These are phyloP conservation scores for Tragelaphus strepsiceros DNA, from an alignment of 2,113 vertebrate species.

Conservation along the genomic window DNA sequence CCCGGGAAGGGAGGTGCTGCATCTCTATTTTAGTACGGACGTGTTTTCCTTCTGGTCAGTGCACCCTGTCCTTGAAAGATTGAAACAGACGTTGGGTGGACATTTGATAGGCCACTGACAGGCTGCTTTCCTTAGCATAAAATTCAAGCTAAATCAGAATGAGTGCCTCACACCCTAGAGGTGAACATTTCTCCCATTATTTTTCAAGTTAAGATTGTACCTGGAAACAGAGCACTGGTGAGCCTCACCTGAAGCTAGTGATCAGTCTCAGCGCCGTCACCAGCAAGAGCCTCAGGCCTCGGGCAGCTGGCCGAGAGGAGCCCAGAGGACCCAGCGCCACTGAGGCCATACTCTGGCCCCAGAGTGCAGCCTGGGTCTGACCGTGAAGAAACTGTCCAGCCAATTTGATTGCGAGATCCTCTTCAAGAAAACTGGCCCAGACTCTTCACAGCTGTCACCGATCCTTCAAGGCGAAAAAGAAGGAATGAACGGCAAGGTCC, in stretches of 20 bases:
- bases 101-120: neutral
- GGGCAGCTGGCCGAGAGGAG: rapidly evolving
- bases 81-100: rapidly evolving
- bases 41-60: neutral
- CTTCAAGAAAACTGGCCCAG: too few species aligned
- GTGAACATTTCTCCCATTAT: too few species aligned
- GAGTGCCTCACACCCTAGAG: neutral
- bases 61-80: too few species aligned
- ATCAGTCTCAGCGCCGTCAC: rapidly evolving
- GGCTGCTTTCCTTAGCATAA: neutral
- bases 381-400: rapidly evolving
- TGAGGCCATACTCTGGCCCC: rapidly evolving
- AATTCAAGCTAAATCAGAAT: neutral
- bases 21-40: too few species aligned
- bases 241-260: too few species aligned
- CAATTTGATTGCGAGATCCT: rapidly evolving
- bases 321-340: rapidly evolving
- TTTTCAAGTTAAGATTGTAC: neutral
- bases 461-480: neutral
- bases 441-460: rapidly evolving
- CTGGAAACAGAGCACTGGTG: neutral
- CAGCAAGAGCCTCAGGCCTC: rapidly evolving
- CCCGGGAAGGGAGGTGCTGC: neutral
- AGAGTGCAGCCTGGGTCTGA: neutral
- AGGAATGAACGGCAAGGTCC: neutral